These are phyloP conservation scores for Colletes collaris DNA, from an alignment of 2,888 invertebrate genomes.

Conservation along the genomic window DNA sequence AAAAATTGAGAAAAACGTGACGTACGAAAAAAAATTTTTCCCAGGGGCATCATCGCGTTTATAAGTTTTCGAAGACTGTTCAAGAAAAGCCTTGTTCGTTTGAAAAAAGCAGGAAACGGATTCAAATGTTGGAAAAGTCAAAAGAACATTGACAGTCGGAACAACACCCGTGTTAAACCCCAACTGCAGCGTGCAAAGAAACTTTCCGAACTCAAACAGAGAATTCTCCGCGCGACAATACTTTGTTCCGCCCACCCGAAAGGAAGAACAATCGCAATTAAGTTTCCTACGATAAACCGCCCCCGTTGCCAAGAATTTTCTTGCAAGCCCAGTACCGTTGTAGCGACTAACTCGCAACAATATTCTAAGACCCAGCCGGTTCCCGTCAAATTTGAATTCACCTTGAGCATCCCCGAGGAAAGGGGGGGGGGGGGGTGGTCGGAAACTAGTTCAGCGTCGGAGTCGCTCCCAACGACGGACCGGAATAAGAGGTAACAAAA, in stretches of 20 bases:
- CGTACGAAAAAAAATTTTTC: no score
- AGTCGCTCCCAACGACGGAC: conserved; percentile 21
- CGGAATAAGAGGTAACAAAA: conserved; percentile 52
- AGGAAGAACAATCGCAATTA: conserved; percentile 42
- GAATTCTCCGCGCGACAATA: conserved; percentile 11
- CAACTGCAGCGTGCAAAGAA: background rate
- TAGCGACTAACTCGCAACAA: conserved; percentile 22
- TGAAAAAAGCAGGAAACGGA: no score
- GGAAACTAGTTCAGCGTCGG: conserved; percentile 34
- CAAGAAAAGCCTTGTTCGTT: no score
- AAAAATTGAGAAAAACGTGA: no score
- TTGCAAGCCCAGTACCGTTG: conserved; percentile 4
- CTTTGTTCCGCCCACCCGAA: conserved; percentile 1
- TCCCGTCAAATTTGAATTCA: conserved; percentile 50
- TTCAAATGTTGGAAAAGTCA: background rate
- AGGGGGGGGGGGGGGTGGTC: background rate
- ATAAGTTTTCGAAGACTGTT: no score
- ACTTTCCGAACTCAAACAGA: conserved; percentile 18
- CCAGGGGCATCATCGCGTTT: no score
- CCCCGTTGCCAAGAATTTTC: conserved; percentile 16
- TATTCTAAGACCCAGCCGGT: conserved; percentile 27
- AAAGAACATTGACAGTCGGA: background rate
- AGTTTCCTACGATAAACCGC: conserved; percentile 35
- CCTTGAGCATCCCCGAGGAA: conserved; percentile 3
- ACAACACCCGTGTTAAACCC: background rate